Evolutionary conservation across 2,113 vertebrate species (phyloP), one percentile per base, ranked within the genome.

Genomic region (Acrocephalus kingi): DNA sequence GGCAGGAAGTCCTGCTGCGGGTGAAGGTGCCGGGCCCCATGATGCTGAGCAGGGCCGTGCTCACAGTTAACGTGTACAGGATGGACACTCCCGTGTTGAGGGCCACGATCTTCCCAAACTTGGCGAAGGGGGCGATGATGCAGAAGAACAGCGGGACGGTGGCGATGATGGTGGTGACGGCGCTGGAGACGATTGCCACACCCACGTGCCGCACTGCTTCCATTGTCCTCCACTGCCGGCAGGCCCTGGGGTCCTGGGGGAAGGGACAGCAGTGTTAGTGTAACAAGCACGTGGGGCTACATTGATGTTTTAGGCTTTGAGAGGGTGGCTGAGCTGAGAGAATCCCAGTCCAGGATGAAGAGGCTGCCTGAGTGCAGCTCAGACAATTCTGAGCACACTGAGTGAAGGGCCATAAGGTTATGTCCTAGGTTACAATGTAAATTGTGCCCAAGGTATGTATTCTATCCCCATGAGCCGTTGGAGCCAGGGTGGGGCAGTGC

Each of bases 121-220:
- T 99, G 62, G 99, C 99, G 0, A 99, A 99, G n/a, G 99, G 99
- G 85, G 99, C 99, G 2, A 99, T 99, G 97, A 99, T 99, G 94
- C 99, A 99, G 96, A 99, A 99, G 98, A 99, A 99, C 18, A 99
- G 98, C 0, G 99, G 99, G 51, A 99, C 96, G 0, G 99, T 99
- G 89, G 99, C 99, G 13, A 99, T 99, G 73, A 99, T 98, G 0
- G 99, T 99, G 95, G 99, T 99, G 91, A 99, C 94, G 0, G 99
- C 99, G 0, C 99, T 99, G 19, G 99, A 99, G 63, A 99, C 98
- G 20, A 99, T 99, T 6, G 99, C 99, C 80, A 99, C 99, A 0
- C 99, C 99, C 76, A 99, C 99, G 3, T 99, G 99, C 64, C 99
- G 97, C 45, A 99, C 98, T 0, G 99, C 99, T 80, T 99, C 98